A percentile compares a stretch with the other conserved stretches of the same genome.
Evolutionary conservation across 1,140 invertebrate species (phyloP).

Genomic region (Whitmania pigra): DNA sequence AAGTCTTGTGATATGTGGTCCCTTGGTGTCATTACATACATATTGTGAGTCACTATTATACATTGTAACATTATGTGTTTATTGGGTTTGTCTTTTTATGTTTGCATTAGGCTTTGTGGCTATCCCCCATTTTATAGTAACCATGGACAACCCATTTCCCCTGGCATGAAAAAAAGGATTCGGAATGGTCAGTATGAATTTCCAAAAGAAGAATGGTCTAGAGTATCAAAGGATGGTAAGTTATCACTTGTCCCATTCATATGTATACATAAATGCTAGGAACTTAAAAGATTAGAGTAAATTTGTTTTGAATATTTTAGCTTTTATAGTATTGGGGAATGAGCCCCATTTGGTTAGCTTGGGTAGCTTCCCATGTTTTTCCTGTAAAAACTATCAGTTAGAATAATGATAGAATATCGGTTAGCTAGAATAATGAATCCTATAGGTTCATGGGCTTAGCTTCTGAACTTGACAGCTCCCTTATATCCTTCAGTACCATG

Average conservation of each 20-base stretch:
- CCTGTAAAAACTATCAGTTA: no score
- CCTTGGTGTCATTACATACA: constrained; percentile 93
- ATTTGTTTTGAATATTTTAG: no score
- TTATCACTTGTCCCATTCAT: background rate
- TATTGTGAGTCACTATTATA: constrained; percentile 58
- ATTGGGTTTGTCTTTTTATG: background rate
- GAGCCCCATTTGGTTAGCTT: no score
- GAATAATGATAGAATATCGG: no score
- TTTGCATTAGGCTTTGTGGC: constrained; percentile 65
- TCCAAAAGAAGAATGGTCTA: constrained; percentile 85
- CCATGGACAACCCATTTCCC: constrained; percentile 87
- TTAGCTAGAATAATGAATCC: no score
- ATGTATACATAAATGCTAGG: no score
- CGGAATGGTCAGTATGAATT: constrained; percentile 91
- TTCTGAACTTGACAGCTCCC: no score
- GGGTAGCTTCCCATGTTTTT: no score
- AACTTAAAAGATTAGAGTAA: no score
- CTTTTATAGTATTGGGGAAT: no score
- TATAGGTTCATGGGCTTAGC: no score
- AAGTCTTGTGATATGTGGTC: constrained; percentile 99
- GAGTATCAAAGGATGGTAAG: constrained; percentile 71
- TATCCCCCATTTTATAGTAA: constrained; percentile 97
- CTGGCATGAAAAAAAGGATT: constrained; percentile 98
- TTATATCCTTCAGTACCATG: no score
- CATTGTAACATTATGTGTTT: background rate